Base-by-base conservation (phyloP, 1,140 invertebrate genomes). In the Listronotus bonariensis region DNA sequence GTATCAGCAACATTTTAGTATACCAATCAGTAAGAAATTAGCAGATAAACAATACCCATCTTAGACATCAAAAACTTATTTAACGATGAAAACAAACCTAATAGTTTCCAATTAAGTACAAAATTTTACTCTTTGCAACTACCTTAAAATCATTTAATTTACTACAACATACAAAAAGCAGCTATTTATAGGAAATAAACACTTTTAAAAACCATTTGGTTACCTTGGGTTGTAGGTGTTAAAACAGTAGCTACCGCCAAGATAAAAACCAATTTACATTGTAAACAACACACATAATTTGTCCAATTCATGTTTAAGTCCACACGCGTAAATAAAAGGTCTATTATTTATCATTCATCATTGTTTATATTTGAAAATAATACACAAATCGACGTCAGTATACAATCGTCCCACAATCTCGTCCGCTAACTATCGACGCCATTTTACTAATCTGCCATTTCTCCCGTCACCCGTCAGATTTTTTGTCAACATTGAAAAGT, bases 201-300 rank as follows among this genome's bases (percentile, higher is more conserved):
- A 32, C 48, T 70, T 36, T 70, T 57, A 70, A 70, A 69, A 68
- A 70, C 64, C 71, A 72, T 72, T 70, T 67, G 69, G 65, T 72
- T 72, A 72, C 71, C 71, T 72, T 68, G 62, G 66, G 62, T 53
- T 62, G 36, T 68, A 48, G 55, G 65, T 61, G 71, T 70, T 67
- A 72, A 72, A 60, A 70, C 63, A 68, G 71, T 68, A 68, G 71
- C 71, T 57, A 68, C 66, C 69, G 59, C 54, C 38, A 65, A 51
- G 57, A 72, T 49, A 41, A 69, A 60, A 53, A 61, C 48, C 51
- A 66, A 68, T 69, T 62, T 69, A 64, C 67, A 61, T 61, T 61
- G 65, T 61, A 61, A 70, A 56, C 45, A 68, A 63, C 40, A 49
- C 68, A 56, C 70, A 70, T 68, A 68, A 65, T 57, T 61, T 61